These are phyloP conservation scores for Lycophotia porphyrea DNA, from an alignment of 2,888 invertebrate species.

Conservation along the genomic window DNA sequence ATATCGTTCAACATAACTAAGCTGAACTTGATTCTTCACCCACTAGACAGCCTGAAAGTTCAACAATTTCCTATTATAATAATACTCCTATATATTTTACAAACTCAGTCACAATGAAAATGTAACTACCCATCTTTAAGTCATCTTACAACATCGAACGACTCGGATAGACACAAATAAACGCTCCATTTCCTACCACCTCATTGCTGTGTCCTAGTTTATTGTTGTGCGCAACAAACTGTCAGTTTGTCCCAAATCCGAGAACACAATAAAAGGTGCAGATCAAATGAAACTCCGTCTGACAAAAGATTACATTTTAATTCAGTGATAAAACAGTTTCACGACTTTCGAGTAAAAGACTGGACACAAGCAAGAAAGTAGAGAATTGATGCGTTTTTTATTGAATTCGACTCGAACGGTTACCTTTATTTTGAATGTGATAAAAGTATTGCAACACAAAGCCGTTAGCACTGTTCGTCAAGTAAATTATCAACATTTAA, in stretches of 20 bases:
- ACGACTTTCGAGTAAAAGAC: conserved; percentile 48
- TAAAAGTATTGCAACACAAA: conserved; percentile 17
- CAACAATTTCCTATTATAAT: not conserved
- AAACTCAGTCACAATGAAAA: not conserved
- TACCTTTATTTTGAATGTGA: conserved; percentile 8
- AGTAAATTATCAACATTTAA: not conserved
- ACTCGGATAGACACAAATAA: conserved; percentile 38
- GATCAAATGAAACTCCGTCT: conserved; percentile 74
- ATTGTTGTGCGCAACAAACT: conserved; percentile 61
- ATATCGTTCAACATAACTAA: not conserved
- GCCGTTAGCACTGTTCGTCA: not conserved
- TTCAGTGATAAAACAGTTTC: conserved; percentile 78
- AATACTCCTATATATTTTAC: not conserved
- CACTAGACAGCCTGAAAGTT: not conserved
- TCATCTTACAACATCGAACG: conserved; percentile 11
- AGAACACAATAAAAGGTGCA: conserved; percentile 73
- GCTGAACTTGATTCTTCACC: not conserved
- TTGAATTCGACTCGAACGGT: conserved; percentile 12
- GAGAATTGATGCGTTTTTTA: conserved; percentile 25
- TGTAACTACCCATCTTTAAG: not conserved
- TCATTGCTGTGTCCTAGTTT: conserved; percentile 36
- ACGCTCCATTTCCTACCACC: conserved; percentile 39
- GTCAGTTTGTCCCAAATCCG: conserved; percentile 70
- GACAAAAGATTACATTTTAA: conserved; percentile 82
- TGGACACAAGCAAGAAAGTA: conserved; percentile 32